Evolutionary conservation across 2,797 vertebrate genomes (phyloP).

Genomic region (Taenioides sp.): DNA sequence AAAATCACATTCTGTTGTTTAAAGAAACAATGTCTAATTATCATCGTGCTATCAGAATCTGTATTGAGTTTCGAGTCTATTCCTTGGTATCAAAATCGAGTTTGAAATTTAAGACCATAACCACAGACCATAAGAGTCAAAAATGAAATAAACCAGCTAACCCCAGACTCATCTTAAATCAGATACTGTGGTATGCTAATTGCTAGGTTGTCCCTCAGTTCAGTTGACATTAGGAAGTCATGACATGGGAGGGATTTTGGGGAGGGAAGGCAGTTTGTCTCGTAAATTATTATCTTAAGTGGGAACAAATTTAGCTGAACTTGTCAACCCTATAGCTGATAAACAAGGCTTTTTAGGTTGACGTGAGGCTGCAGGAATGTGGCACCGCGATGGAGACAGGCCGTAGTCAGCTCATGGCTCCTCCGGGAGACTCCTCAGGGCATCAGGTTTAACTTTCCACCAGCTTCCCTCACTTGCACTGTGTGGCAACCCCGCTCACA

Average conservation of each 20-base stretch:
- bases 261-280: slow-evolving; percentile 44
- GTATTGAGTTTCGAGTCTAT: too few species aligned
- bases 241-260: slow-evolving; percentile 22
- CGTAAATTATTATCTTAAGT: slow-evolving; percentile 67
- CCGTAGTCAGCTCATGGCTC: slow-evolving; percentile 16
- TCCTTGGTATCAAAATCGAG: too few species aligned
- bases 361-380: slow-evolving; percentile 63
- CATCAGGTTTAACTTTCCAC: neutral
- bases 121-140: too few species aligned
- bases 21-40: too few species aligned
- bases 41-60: too few species aligned
- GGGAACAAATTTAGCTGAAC: slow-evolving; percentile 67
- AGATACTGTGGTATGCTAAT: slow-evolving; percentile 56
- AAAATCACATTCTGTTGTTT: too few species aligned
- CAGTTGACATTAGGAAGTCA: slow-evolving; percentile 60
- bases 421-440: slow-evolving; percentile 33
- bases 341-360: slow-evolving; percentile 64
- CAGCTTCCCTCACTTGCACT: too few species aligned
- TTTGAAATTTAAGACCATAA: too few species aligned
- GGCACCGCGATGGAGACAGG: slow-evolving; percentile 33
- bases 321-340: slow-evolving; percentile 61
- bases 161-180: slow-evolving; percentile 11
- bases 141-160: neutral
- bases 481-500: too few species aligned
- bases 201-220: slow-evolving; percentile 39